Evolutionary conservation across 2,888 invertebrate species (phyloP).

Genomic region (Netelia virgata): DNA sequence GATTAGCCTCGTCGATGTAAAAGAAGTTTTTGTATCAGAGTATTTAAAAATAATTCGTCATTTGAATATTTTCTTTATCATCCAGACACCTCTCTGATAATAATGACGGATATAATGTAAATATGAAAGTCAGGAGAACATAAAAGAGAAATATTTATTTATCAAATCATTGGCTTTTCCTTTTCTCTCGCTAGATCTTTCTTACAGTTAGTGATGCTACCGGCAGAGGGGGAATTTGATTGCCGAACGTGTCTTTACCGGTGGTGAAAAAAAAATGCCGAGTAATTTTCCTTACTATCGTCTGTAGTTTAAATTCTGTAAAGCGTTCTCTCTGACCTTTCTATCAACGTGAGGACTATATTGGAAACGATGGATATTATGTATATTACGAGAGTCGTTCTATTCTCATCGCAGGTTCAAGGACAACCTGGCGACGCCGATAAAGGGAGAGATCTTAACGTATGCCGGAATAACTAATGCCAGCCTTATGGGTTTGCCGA

Average conservation of each 20-base stretch:
- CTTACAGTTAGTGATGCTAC: too few relatives aligned
- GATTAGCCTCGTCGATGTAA: neutral
- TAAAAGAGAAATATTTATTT: neutral
- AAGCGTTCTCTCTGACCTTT: neutral
- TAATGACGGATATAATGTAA: neutral
- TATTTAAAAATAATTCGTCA: neutral
- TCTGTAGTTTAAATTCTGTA: neutral
- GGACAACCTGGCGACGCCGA: constrained; percentile 86
- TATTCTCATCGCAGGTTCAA: constrained; percentile 85
- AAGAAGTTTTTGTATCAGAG: neutral
- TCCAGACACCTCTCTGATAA: neutral
- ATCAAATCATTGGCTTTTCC: neutral
- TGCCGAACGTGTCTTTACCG: neutral
- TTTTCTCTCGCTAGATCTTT: neutral
- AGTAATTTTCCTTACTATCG: too few relatives aligned
- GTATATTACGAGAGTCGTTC: constrained; percentile 55
- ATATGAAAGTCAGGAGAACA: neutral
- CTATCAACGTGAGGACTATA: neutral
- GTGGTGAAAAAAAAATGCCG: too few relatives aligned
- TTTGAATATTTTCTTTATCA: neutral
- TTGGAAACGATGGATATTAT: neutral
- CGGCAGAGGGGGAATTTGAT: too few relatives aligned
- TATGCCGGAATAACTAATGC: constrained; percentile 82
- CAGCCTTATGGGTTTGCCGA: constrained; percentile 83
- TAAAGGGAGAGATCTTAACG: constrained; percentile 86